Evolutionary conservation across 2,888 invertebrate species (phyloP), one percentile per base, ranked within the genome.

Genomic region (Tineola bisselliella): DNA sequence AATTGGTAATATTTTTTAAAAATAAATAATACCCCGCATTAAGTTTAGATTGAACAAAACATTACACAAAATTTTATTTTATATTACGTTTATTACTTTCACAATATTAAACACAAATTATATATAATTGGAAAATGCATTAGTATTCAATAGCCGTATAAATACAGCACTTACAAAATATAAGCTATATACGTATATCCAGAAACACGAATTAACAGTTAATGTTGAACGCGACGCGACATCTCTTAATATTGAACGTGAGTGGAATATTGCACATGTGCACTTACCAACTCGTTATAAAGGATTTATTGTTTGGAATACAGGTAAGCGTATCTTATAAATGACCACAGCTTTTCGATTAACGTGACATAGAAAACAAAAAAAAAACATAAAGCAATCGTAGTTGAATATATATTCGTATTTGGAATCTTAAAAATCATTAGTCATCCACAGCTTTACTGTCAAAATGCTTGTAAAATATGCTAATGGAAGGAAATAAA

Each of bases 211-310:
- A 64, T 64, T 64, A 65, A 63, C 63, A 62, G 58, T 62, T 62
- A 65, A 60, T 62, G 63, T 62, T 56, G 61, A 56, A 61, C 60
- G 54, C 56, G 63, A 63, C 54, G 62, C 60, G 63, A 63, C 54
- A 59, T 64, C 64, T 62, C 64, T 66, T 66, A 66, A 65, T 65
- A 62, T 57, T 18, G 62, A 66, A 71, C 66, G 69, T 66, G 64
- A 43, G 61, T 57, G 15, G 65, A 65, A 66, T 62, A 38, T n/a
- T 44, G 48, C 25, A 19, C 17, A 19, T n/a, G 3, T 43, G 44
- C 59, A n/a, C 19, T 19, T 18, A 43, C 44, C 15, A 44, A 59
- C 56, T 30, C 12, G 19, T 56, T 56, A 48, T 18, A 38, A 3
- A 48, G 13, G 15, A 48, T 18, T 18, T 48, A 48, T 48, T 48